Percentiles rank a stretch among this genome's conserved stretches.
Evolutionary conservation across 2,113 vertebrate genomes (phyloP).

Genomic region (Mormyrus lacerda): DNA sequence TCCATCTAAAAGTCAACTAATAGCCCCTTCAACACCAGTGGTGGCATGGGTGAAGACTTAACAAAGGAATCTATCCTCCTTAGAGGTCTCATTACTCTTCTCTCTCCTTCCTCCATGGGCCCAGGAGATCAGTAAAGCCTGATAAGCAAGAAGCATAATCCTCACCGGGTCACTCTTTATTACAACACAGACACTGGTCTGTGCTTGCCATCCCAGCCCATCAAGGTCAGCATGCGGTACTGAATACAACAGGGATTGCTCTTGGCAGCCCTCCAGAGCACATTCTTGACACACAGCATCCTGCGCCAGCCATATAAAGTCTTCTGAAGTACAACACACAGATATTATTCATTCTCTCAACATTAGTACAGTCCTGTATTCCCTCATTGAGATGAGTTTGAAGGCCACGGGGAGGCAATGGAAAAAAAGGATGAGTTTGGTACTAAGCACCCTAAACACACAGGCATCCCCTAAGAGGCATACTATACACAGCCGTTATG

Average conservation of each 20-base stretch:
- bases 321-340: constrained; percentile 5
- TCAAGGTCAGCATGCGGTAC: constrained; percentile 16
- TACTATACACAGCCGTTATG: neutral
- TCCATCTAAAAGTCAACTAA: neutral
- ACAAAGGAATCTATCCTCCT: constrained; percentile 5
- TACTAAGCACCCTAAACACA: too few relatives aligned
- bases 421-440: neutral
- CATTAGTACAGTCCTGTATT: neutral
- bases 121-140: constrained; percentile 19
- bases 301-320: neutral
- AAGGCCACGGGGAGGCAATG: neutral
- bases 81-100: constrained; percentile 4
- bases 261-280: constrained; percentile 27
- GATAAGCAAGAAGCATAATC: neutral
- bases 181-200: constrained; percentile 2
- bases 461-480: too few relatives aligned
- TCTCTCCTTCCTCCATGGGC: neutral
- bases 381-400: neutral
- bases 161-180: neutral
- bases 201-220: constrained; percentile 8
- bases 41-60: neutral
- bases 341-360: constrained; percentile 14
- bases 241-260: constrained; percentile 8
- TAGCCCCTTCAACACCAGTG: neutral
- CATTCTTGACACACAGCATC: constrained; percentile 20